Evolutionary conservation across 2,113 vertebrate species (phyloP).

Genomic region (Pluvianellus socialis): DNA sequence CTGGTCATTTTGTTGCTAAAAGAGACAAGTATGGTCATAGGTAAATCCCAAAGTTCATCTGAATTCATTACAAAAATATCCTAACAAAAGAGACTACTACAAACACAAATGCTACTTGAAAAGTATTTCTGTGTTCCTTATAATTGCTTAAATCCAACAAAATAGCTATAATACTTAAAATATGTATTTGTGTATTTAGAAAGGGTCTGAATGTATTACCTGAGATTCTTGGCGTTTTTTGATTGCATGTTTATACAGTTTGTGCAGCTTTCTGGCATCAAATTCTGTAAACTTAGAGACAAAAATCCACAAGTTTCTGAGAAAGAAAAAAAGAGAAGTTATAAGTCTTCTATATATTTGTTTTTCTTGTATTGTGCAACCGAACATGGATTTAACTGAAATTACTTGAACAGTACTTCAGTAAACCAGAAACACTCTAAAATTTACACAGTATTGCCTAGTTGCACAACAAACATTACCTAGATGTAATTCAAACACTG

Average conservation of each 20-base stretch:
- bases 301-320: slow-evolving; percentile 95
- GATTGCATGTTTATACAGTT: slow-evolving; percentile 97
- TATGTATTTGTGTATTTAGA: not conserved
- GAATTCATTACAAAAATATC: not conserved
- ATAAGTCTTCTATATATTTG: not conserved
- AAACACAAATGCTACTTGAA: not conserved
- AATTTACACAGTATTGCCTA: not conserved
- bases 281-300: slow-evolving; percentile 99
- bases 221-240: slow-evolving; percentile 97
- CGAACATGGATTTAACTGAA: not conserved
- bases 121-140: not conserved
- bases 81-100: not conserved
- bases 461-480: not conserved
- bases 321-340: slow-evolving; percentile 34
- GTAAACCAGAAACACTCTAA: not conserved
- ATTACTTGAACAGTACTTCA: not conserved
- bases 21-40: slow-evolving; percentile 37
- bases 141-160: not conserved
- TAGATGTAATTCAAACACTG: not conserved
- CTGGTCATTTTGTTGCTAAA: slow-evolving; percentile 86
- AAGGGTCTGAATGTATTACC: slow-evolving; percentile 71
- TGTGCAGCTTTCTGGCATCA: slow-evolving; percentile 96
- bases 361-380: not conserved
- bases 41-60: not conserved
- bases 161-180: not conserved